These are phyloP conservation scores for Oreochromis aureus DNA, from an alignment of 2,113 vertebrate species.

Conservation along the genomic window DNA sequence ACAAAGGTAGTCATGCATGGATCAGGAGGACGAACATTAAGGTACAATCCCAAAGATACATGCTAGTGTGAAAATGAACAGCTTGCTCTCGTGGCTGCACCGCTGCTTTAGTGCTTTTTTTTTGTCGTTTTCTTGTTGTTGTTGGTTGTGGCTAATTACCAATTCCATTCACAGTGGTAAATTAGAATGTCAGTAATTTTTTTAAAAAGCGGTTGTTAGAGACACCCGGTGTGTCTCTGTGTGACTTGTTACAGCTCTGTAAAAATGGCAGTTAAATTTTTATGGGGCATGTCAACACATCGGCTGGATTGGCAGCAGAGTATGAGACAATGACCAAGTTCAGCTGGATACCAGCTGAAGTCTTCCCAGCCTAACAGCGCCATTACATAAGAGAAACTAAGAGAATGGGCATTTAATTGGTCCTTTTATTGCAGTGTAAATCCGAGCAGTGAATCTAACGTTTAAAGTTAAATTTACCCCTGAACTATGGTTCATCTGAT, in stretches of 20 bases:
- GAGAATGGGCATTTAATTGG: constrained; percentile 49
- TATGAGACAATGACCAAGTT: constrained; percentile 8
- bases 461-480: constrained; percentile 8
- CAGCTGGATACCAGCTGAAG: constrained; percentile 14
- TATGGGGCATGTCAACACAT: constrained; percentile 31
- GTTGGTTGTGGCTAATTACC: constrained; percentile 25
- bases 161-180: constrained; percentile 19
- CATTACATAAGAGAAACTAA: constrained; percentile 39
- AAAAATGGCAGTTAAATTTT: constrained; percentile 50
- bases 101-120: not conserved
- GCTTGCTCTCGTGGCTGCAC: not conserved
- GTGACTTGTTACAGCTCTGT: constrained; percentile 1
- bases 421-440: constrained; percentile 56
- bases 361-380: not conserved
- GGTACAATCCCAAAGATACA: not conserved
- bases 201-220: not conserved
- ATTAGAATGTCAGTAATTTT: constrained; percentile 42
- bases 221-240: constrained; percentile 2
- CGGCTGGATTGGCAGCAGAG: not conserved
- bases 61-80: not conserved
- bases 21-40: not conserved
- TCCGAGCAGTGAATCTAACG: constrained; percentile 9
- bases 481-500: constrained; percentile 1
- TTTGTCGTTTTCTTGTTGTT: not conserved
- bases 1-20: not conserved